Evolutionary conservation across 2,797 vertebrate species (phyloP), one percentile per base, ranked within the genome.

Genomic region (Phataginus tricuspis): DNA sequence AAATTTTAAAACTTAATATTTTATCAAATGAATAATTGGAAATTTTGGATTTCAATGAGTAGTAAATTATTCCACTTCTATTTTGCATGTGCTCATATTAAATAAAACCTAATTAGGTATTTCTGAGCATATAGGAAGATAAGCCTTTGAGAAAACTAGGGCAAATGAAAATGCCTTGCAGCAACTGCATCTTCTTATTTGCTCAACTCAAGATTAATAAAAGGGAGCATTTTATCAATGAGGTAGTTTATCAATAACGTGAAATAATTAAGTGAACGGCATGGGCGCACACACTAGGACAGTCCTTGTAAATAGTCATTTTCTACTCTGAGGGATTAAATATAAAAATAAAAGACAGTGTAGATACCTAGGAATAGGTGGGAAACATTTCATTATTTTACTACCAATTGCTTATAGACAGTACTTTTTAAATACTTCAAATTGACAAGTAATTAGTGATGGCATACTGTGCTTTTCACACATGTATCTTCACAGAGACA

Each of bases 141-240:
- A 9, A 72, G 42, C 4, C 19, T 75, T 84, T 51, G 59, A 59
- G 55, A 27, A 86, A 94, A 77, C 12, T 71, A 31, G 37, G 27
- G 18, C 16, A 95, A 92, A 84, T 79, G 10, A 63, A 95, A 94
- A 21, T 79, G 59, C 51, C 31, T 78, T 71, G 7, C 10, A 95
- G 57, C 55, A 90, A 53, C 19, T 59, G n/a, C 9, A 91, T 84
- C n/a, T 79, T 80, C 14, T 91, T 95, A 71, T 96, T 95, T 96
- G 29, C 2, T 9, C 16, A 90, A 29, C 29, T 84, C 61, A 59
- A 68, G 8, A 72, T 45, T 90, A 84, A 85, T 66, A 84, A 87
- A 64, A 90, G 77, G 2, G 13, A 85, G 10, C 3, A 49, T 2
- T 45, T 78, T 79, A 64, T 88, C 49, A 74, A 63, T 85, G 34